Evolutionary conservation across 2,113 vertebrate species (phyloP).

Genomic region (Amia ocellicauda): DNA sequence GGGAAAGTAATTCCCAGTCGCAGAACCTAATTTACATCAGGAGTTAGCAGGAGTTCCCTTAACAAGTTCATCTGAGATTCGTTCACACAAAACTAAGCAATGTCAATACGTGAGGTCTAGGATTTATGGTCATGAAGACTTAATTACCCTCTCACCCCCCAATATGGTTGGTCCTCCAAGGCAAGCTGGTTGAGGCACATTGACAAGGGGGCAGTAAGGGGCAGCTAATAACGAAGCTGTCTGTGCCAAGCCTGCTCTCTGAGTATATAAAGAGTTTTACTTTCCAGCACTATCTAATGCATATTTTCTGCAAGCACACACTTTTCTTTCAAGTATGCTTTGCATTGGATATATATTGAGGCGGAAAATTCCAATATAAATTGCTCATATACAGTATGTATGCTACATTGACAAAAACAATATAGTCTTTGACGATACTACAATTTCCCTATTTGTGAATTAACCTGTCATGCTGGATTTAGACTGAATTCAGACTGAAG

Average conservation of each 20-base stretch:
- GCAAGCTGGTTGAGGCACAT: background rate
- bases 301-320: background rate
- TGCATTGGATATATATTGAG: background rate
- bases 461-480: too few relatives aligned
- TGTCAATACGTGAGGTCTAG: background rate
- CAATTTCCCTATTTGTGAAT: too few relatives aligned
- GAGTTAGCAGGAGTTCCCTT: background rate
- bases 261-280: background rate
- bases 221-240: conserved; percentile 7
- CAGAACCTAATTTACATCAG: background rate
- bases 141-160: background rate
- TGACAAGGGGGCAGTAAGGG: background rate
- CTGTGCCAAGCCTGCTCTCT: background rate
- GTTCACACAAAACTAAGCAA: background rate
- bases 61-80: background rate
- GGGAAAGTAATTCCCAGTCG: background rate
- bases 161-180: background rate
- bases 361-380: background rate
- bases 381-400: too few relatives aligned
- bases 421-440: too few relatives aligned
- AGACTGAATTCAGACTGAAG: too few relatives aligned
- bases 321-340: background rate
- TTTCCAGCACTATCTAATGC: background rate
- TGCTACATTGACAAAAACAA: too few relatives aligned
- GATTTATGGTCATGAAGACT: background rate